A percentile compares a stretch with the other conserved stretches of the same genome.
These are phyloP conservation scores for Hipparchia sbordonii DNA, from an alignment of 2,888 invertebrate species.

Conservation along the genomic window DNA sequence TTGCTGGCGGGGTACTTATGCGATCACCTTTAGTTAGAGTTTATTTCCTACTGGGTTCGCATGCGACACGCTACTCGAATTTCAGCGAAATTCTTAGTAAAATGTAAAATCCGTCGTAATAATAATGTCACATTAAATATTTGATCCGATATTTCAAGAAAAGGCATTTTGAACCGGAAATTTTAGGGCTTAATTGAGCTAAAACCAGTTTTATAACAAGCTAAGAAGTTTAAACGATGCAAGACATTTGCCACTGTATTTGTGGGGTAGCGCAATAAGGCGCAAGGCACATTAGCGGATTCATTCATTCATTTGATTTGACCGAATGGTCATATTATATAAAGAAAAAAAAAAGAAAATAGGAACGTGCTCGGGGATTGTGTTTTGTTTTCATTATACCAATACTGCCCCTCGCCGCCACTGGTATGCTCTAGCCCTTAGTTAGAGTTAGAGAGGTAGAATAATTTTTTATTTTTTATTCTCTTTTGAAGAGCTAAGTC, in stretches of 20 bases:
- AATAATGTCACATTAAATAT: slow-evolving; percentile 41
- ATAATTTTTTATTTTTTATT: no score
- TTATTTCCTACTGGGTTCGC: slow-evolving; percentile 36
- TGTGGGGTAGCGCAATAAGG: background rate
- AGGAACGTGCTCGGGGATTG: no score
- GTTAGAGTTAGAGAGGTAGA: no score
- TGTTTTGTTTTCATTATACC: no score
- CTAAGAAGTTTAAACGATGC: background rate
- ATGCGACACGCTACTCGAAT: slow-evolving; percentile 42
- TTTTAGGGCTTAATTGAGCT: slow-evolving; percentile 14
- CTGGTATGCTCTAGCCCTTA: no score
- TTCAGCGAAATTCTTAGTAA: slow-evolving; percentile 35
- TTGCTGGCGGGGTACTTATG: background rate
- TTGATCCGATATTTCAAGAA: slow-evolving; percentile 32
- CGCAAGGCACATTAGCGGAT: no score
- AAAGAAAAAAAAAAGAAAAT: no score
- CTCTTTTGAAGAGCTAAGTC: no score
- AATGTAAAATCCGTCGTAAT: slow-evolving; percentile 36
- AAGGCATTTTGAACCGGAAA: slow-evolving; percentile 18
- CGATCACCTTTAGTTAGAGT: slow-evolving; percentile 15
- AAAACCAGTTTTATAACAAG: slow-evolving; percentile 4
- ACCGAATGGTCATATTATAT: no score
- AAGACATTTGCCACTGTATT: slow-evolving; percentile 1
- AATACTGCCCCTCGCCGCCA: no score
- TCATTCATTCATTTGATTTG: no score